Evolutionary conservation across 2,797 vertebrate species (phyloP).

Genomic region (Microctenopoma stevenorrisi): DNA sequence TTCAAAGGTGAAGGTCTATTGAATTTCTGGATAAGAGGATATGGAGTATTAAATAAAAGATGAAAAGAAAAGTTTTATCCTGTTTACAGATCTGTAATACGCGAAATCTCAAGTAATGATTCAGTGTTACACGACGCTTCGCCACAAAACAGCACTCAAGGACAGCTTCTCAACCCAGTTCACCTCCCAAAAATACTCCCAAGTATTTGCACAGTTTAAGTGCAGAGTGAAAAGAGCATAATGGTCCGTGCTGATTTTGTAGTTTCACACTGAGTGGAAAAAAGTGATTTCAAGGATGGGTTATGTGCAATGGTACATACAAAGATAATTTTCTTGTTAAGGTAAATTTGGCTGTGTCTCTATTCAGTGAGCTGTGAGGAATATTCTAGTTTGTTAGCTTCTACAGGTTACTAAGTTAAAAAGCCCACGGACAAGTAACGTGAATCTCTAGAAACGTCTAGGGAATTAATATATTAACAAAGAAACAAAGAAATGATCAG

Average conservation of each 20-base stretch:
- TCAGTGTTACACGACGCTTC: slow-evolving; percentile 1
- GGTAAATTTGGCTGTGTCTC: slow-evolving; percentile 9
- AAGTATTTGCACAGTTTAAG: slow-evolving; percentile 13
- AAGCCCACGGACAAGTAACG: background rate
- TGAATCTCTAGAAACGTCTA: background rate
- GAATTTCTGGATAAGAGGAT: slow-evolving; percentile 12
- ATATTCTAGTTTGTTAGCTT: background rate
- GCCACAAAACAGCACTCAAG: slow-evolving; percentile 12
- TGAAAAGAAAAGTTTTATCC: background rate
- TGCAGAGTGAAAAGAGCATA: slow-evolving; percentile 1
- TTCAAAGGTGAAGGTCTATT: slow-evolving; percentile 33
- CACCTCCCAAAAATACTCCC: background rate
- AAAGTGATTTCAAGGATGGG: slow-evolving; percentile 40
- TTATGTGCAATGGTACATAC: slow-evolving; percentile 22
- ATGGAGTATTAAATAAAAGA: slow-evolving; percentile 8
- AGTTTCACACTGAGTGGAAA: slow-evolving; percentile 25
- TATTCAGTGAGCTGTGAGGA: background rate
- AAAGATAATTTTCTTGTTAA: slow-evolving; percentile 1
- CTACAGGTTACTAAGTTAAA: background rate
- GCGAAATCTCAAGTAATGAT: slow-evolving; percentile 6
- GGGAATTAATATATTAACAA: too few relatives aligned
- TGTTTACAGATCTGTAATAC: slow-evolving; percentile 6
- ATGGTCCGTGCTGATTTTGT: slow-evolving; percentile 11
- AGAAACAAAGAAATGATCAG: too few relatives aligned
- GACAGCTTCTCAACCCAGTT: background rate